Percentiles rank a stretch among this genome's conserved stretches.
Conservation (phyloP, 2,797 vertebrate species). For the Liasis olivaceus region DNA sequence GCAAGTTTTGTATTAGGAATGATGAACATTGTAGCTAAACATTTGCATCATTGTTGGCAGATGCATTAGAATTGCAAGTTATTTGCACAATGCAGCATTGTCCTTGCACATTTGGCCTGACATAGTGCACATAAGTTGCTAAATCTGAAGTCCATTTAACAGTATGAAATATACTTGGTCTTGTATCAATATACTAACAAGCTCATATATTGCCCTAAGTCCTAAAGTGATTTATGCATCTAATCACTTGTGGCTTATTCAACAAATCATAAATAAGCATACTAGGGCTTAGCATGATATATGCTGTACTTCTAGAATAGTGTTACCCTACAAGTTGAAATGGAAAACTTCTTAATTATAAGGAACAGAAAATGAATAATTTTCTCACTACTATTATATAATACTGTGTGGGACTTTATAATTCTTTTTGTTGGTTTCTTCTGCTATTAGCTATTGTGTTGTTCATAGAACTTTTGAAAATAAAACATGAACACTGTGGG, state of each 20-base stretch:
- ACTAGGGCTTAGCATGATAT: neutral
- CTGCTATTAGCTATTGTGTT: neutral
- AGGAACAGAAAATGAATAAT: neutral
- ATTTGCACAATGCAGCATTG: too few species aligned
- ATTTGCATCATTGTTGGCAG: neutral
- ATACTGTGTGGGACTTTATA: neutral
- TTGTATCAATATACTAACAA: too few species aligned
- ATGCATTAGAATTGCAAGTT: neutral
- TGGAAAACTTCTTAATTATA: neutral
- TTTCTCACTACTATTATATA: neutral
- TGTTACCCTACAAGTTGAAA: neutral
- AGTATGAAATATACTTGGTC: too few species aligned
- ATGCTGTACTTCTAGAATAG: neutral
- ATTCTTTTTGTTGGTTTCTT: neutral
- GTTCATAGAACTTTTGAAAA: neutral
- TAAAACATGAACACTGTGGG: neutral
- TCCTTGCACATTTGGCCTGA: too few species aligned
- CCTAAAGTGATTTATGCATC: too few species aligned
- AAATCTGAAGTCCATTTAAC: too few species aligned
- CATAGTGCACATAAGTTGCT: too few species aligned
- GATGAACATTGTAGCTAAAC: neutral
- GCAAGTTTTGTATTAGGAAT: neutral
- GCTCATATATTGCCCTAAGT: too few species aligned
- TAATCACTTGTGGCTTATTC: too few species aligned
- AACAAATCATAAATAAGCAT: too few species aligned